These are phyloP conservation scores for Spizaetus ornatus DNA, from an alignment of 2,113 vertebrate genomes.

Conservation along the genomic window DNA sequence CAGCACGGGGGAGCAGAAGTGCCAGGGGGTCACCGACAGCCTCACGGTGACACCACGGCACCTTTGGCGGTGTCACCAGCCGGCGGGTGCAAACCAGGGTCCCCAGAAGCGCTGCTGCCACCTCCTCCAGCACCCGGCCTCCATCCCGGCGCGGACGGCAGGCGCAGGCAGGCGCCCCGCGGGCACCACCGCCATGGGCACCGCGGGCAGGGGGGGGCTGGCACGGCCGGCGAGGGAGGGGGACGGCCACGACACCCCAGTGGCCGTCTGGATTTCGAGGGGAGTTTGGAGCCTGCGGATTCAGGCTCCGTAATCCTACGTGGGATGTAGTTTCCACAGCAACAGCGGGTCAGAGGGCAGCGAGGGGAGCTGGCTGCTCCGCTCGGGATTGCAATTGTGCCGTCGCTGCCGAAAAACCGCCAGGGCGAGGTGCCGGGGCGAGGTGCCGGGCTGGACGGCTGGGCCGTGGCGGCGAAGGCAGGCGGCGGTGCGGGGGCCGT, in stretches of 20 bases:
- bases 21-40: neutral
- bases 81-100: neutral
- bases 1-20: neutral
- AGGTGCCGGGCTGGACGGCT: neutral
- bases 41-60: neutral
- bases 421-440: neutral
- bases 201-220: neutral
- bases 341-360: slow-evolving; percentile 80
- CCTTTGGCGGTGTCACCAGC: neutral
- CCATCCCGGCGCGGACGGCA: neutral
- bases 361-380: slow-evolving; percentile 73
- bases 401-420: slow-evolving; percentile 68
- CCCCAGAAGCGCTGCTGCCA: neutral
- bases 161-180: neutral
- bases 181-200: neutral
- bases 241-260: neutral
- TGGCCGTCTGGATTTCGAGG: neutral
- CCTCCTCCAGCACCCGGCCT: neutral
- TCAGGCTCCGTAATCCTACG: slow-evolving; percentile 74
- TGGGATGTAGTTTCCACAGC: slow-evolving; percentile 81
- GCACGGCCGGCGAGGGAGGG: neutral
- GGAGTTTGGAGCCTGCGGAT: slow-evolving; percentile 68
- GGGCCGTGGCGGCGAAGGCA: neutral
- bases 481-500: neutral
- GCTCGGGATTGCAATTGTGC: slow-evolving; percentile 73